phyloP scores from a whole-genome alignment of 2,888 invertebrate genomes.

The Drosophila mimica region DNA sequence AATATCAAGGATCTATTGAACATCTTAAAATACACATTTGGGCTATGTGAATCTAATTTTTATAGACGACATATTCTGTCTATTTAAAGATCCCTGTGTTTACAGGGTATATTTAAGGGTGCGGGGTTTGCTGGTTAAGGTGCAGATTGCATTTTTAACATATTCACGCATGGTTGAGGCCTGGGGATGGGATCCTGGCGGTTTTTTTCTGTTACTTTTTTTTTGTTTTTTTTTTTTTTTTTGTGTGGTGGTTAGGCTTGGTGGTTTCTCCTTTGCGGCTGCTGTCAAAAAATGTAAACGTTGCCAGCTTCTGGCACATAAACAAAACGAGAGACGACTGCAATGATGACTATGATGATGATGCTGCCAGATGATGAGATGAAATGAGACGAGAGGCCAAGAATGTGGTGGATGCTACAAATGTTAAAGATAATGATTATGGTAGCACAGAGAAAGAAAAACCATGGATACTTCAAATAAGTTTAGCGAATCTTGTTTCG shows the following conservation, averaged over 20 bases:
- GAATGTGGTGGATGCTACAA: slow-evolving; percentile 4
- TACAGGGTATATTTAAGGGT: slow-evolving; percentile 18
- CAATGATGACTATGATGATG: slow-evolving; percentile 30
- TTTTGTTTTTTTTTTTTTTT: not conserved
- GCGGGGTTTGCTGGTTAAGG: not conserved
- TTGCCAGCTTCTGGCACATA: slow-evolving; percentile 52
- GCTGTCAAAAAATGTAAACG: slow-evolving; percentile 61
- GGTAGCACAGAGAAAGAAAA: not conserved
- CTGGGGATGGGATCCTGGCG: not conserved
- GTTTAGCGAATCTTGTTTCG: not conserved
- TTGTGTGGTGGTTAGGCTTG: slow-evolving; percentile 1
- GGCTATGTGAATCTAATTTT: not conserved
- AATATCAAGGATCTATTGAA: not conserved
- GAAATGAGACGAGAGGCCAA: slow-evolving; percentile 32
- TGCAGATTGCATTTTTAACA: slow-evolving; percentile 51
- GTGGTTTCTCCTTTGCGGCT: slow-evolving; percentile 45
- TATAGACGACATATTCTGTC: not conserved
- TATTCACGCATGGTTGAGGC: slow-evolving; percentile 55
- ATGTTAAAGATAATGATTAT: slow-evolving; percentile 13
- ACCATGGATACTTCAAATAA: not conserved
- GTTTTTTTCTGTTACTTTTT: not conserved
- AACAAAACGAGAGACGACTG: slow-evolving; percentile 57
- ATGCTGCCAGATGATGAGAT: slow-evolving; percentile 37
- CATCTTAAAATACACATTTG: not conserved
- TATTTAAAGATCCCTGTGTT: not conserved